Base-by-base conservation (phyloP, 2,797 vertebrate genomes). In the Sciaenops ocellatus region DNA sequence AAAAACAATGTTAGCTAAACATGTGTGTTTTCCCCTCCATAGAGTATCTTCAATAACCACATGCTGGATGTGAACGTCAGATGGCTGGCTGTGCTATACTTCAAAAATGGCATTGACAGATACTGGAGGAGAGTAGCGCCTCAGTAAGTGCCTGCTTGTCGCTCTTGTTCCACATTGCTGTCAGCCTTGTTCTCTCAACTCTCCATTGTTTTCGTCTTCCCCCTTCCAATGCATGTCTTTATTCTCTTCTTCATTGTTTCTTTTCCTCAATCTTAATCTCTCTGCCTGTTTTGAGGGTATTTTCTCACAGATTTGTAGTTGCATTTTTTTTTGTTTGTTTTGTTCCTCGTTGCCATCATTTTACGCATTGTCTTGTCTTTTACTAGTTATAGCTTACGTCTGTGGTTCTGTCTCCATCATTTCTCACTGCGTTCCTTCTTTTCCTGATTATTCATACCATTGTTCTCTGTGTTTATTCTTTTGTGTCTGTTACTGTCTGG, bases 11-110 rank as follows among this genome's bases (percentile, higher is more conserved):
- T 70, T 34, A 20, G 3, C 34, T 55, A 34, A 74, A 41, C 52
- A n/a, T 61, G 12, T 44, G 2, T 51, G 1, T 85, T 74, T 24
- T 16, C 11, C 2, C 26, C 18, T 30, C 28, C 76, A 54, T 86
- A 99, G 98, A 98, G 96, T 89, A 99, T 99, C 91, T 97, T 99
- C 90, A 99, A 97, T 81, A 99, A 99, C 92, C 98, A 99, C 89
- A 92, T 94, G 84, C 87, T 99, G 93, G 97, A 98, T 92, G 96
- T 99, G 89, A 98, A 99, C 76, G 98, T 99, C 67, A 96, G 98
- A 77, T 99, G 98, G 97, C 93, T 99, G 84, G 98, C 98, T 64
- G 98, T 99, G 76, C 93, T 99, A 11, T 99, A 99, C 94, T 99
- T 99, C 80, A 99, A 99, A 95, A 98, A 99, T 88, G 98, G 98